These are phyloP conservation scores for Eristalis arbustorum DNA, from an alignment of 2,888 invertebrate species.

Conservation along the genomic window DNA sequence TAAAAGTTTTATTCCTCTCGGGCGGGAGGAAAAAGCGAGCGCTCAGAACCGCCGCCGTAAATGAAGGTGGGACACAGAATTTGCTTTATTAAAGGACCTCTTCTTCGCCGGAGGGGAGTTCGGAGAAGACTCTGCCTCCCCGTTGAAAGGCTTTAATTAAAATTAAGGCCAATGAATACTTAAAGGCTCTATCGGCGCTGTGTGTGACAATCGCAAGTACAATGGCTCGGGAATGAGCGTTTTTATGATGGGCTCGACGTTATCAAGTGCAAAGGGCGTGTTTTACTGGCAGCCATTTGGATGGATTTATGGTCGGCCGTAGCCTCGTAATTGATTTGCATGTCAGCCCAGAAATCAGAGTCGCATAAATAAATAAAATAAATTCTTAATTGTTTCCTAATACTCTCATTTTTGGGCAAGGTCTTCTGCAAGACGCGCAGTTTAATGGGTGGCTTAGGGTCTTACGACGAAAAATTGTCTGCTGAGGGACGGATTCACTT, in stretches of 20 bases:
- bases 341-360: neutral
- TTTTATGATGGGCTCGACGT: neutral
- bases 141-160: conserved; percentile 25
- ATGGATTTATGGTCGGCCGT: neutral
- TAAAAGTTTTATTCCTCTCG: conserved; percentile 18
- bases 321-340: conserved; percentile 7
- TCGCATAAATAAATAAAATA: neutral
- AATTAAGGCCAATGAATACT: conserved; percentile 38
- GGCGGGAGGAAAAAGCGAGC: neutral
- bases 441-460: neutral
- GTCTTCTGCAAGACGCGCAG: neutral
- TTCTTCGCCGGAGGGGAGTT: neutral
- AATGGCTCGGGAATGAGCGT: neutral
- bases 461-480: neutral
- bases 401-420: neutral
- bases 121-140: neutral
- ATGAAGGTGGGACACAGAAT: neutral
- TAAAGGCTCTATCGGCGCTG: conserved; percentile 7
- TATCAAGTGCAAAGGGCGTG: conserved; percentile 19
- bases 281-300: conserved; percentile 5
- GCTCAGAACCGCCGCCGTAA: neutral
- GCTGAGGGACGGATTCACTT: neutral
- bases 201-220: neutral
- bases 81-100: neutral
- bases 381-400: neutral